A percentile compares a stretch with the other conserved stretches of the same genome.
phyloP scores from a whole-genome alignment of 1,140 invertebrate species.

The Galendromus occidentalis region DNA sequence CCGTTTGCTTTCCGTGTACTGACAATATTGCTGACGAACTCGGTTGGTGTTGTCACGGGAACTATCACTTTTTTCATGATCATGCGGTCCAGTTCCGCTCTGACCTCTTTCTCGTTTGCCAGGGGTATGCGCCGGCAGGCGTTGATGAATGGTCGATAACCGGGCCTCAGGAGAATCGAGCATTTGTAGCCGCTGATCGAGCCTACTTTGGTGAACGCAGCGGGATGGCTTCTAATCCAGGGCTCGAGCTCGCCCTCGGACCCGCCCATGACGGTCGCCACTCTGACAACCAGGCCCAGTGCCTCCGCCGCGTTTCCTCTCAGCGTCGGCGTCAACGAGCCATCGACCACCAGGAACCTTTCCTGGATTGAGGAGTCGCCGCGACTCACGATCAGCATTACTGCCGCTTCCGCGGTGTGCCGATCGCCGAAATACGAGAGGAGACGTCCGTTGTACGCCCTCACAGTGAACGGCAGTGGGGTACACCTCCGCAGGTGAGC shows the following conservation, averaged over 20 bases:
- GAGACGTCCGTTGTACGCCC: too few species aligned
- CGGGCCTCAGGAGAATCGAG: slow-evolving; percentile 10
- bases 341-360: too few species aligned
- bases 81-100: slow-evolving; percentile 17
- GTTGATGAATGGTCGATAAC: slow-evolving; percentile 1
- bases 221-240: not conserved
- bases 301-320: not conserved
- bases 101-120: slow-evolving; percentile 13
- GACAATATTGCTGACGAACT: slow-evolving; percentile 20
- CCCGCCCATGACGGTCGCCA: too few species aligned
- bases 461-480: too few species aligned
- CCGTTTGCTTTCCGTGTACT: slow-evolving; percentile 18
- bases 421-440: too few species aligned
- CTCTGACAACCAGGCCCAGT: not conserved
- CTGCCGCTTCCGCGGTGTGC: too few species aligned
- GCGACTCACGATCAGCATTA: too few species aligned
- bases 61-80: slow-evolving; percentile 20
- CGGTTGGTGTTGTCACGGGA: slow-evolving; percentile 22
- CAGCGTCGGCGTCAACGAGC: too few species aligned
- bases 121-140: slow-evolving; percentile 13
- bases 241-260: too few species aligned
- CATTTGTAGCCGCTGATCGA: not conserved
- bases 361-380: too few species aligned
- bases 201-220: not conserved
- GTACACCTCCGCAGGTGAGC: too few species aligned